Conservation (phyloP, 2,888 invertebrate species). For the Melolontha melolontha region DNA sequence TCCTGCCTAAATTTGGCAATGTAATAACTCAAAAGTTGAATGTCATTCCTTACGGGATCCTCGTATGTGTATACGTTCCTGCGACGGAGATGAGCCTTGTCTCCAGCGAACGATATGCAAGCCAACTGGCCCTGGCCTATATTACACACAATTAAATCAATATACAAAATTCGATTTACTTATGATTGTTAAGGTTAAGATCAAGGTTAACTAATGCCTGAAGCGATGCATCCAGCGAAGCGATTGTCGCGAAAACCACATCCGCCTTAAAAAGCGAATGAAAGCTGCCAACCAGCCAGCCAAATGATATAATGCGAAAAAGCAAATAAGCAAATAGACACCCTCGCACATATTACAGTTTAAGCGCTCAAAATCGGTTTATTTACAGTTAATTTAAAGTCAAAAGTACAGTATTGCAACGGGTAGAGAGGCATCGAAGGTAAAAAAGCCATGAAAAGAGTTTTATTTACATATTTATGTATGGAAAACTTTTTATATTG, state of each 20-base stretch:
- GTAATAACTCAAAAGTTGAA: conserved; percentile 89
- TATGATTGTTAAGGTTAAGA: conserved; percentile 19
- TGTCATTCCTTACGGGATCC: conserved; percentile 83
- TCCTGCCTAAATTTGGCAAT: conserved; percentile 74
- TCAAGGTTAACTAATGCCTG: conserved; percentile 9
- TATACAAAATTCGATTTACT: conserved; percentile 13
- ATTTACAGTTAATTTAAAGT: conserved; percentile 4
- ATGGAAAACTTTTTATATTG: too few species aligned
- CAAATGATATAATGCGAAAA: conserved; percentile 12
- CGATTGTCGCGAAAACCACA: conserved; percentile 1
- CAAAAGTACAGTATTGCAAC: background rate
- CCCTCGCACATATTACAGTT: too few species aligned
- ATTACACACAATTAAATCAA: conserved; percentile 27
- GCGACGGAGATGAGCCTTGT: conserved; percentile 80
- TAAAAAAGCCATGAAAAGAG: too few species aligned
- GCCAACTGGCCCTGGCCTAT: conserved; percentile 86
- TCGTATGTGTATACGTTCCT: conserved; percentile 74
- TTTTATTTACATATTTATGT: too few species aligned
- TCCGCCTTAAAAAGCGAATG: background rate
- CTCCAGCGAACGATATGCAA: conserved; percentile 86
- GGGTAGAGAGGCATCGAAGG: too few species aligned
- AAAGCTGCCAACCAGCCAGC: conserved; percentile 1
- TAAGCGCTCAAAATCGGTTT: conserved; percentile 1
- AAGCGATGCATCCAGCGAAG: conserved; percentile 18
- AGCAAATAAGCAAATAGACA: conserved; percentile 1